Conservation (phyloP, 2,113 vertebrate genomes). For the Rousettus leschenaultii region DNA sequence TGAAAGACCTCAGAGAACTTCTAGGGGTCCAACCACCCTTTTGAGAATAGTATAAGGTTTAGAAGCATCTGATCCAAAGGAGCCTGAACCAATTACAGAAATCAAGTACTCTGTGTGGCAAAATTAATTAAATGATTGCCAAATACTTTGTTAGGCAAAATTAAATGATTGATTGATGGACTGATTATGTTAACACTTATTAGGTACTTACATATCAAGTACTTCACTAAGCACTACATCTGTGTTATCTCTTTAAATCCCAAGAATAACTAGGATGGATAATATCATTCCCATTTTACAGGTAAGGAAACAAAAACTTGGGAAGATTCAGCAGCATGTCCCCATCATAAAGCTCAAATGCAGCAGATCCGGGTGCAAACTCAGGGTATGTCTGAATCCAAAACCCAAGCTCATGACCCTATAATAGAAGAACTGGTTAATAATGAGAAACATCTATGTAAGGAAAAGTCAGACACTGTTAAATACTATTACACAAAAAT, state of each 20-base stretch:
- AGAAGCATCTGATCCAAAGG: background rate
- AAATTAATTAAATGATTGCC: background rate
- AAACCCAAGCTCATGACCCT: background rate
- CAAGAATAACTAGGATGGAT: background rate
- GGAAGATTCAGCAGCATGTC: background rate
- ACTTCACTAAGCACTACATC: background rate
- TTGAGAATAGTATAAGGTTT: background rate
- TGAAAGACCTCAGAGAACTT: background rate
- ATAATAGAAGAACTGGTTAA: background rate
- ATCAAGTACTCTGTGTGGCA: background rate
- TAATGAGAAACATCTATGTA: background rate
- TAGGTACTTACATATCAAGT: background rate
- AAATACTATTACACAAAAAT: conserved; percentile 15
- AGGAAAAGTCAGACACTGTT: background rate
- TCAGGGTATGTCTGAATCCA: background rate
- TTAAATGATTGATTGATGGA: background rate
- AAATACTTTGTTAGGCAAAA: background rate
- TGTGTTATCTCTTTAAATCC: background rate
- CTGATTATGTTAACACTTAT: background rate
- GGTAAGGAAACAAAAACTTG: background rate
- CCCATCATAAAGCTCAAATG: background rate
- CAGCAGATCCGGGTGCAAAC: background rate
- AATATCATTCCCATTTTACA: background rate
- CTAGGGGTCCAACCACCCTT: background rate
- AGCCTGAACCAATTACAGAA: background rate